Percentiles rank a stretch among this genome's conserved stretches.
Conservation (phyloP, 92 coral and sea anemone species). For the Pocillopora meandrina region DNA sequence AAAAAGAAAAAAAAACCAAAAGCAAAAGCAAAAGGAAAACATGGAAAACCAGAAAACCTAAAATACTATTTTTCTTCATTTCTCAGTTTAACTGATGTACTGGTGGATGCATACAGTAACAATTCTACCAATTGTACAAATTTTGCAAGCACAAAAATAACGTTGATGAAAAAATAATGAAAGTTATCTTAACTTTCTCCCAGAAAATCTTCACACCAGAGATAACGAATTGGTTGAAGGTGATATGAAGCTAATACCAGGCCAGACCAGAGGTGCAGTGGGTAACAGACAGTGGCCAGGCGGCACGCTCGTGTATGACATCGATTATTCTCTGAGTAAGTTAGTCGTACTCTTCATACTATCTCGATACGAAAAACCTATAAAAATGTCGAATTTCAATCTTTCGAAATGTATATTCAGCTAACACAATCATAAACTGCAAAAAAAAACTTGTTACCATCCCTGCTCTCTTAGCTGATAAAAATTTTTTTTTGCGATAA, state of each 20-base stretch:
- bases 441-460: not conserved
- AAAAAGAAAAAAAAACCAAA: too few relatives aligned
- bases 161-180: not conserved
- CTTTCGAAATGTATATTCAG: too few relatives aligned
- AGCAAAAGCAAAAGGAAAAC: too few relatives aligned
- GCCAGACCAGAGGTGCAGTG: conserved; percentile 21
- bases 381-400: too few relatives aligned
- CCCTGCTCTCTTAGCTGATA: not conserved
- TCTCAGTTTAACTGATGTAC: too few relatives aligned
- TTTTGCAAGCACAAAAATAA: not conserved
- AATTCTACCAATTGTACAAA: too few relatives aligned
- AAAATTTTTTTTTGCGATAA: too few relatives aligned
- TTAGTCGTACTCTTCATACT: not conserved
- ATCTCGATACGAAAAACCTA: too few relatives aligned
- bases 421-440: too few relatives aligned
- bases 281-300: conserved; percentile 9
- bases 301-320: conserved; percentile 40
- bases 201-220: conserved; percentile 15
- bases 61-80: too few relatives aligned
- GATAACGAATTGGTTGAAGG: conserved; percentile 26
- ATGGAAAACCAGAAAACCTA: too few relatives aligned
- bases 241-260: conserved; percentile 22
- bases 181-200: not conserved
- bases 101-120: too few relatives aligned
- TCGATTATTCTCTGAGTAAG: conserved; percentile 29